phyloP scores from a whole-genome alignment of 2,888 invertebrate genomes.

The Stenichneumon culpator region DNA sequence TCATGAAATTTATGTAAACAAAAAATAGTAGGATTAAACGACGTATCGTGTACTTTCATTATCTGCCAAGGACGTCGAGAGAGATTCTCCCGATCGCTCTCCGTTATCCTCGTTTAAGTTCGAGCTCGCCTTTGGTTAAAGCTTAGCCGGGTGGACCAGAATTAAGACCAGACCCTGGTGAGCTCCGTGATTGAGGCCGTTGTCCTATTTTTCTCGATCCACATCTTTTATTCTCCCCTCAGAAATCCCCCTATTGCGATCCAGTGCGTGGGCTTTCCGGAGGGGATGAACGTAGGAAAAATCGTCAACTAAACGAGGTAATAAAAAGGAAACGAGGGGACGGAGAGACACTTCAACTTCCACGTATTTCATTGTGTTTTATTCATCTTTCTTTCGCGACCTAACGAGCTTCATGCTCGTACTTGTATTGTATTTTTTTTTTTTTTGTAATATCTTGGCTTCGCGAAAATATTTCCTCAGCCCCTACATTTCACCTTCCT shows the following conservation, averaged over 20 bases:
- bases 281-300: constrained; percentile 7
- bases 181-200: constrained; percentile 37
- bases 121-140: constrained; percentile 18
- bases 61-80: neutral
- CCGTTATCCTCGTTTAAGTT: constrained; percentile 29
- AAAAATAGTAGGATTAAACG: neutral
- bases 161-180: constrained; percentile 19
- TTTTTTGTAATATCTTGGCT: neutral
- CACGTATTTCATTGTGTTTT: neutral
- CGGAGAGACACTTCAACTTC: neutral
- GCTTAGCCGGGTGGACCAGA: constrained; percentile 1
- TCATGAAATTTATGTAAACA: neutral
- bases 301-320: neutral
- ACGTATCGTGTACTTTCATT: neutral
- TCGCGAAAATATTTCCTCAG: too few species aligned
- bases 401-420: neutral
- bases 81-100: constrained; percentile 22
- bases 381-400: neutral
- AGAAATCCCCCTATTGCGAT: constrained; percentile 46
- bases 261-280: constrained; percentile 35
- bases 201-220: constrained; percentile 23
- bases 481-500: neutral
- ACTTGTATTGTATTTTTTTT: neutral
- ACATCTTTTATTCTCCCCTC: constrained; percentile 15
- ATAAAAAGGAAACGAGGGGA: neutral